These are phyloP conservation scores for Clanis bilineata DNA, from an alignment of 2,888 invertebrate genomes.

Conservation along the genomic window DNA sequence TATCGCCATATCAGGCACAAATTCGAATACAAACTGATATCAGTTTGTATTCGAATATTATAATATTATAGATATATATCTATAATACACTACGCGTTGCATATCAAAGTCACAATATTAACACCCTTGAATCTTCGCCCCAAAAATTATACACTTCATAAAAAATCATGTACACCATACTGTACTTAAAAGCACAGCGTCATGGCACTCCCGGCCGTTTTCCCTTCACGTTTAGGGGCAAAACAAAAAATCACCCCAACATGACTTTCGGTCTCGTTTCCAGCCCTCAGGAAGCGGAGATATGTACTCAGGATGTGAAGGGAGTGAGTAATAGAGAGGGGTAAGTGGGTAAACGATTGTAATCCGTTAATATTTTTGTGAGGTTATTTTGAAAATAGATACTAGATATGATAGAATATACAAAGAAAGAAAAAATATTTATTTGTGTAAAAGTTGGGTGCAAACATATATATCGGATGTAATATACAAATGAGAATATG, in stretches of 20 bases:
- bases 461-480: too few relatives aligned
- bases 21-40: too few relatives aligned
- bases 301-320: constrained; percentile 24
- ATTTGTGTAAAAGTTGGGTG: too few relatives aligned
- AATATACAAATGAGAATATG: too few relatives aligned
- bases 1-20: too few relatives aligned
- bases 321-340: not conserved
- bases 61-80: too few relatives aligned
- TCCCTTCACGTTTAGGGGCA: constrained; percentile 13
- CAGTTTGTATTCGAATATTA: too few relatives aligned
- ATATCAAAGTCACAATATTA: too few relatives aligned
- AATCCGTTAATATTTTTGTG: not conserved
- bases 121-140: not conserved
- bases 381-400: not conserved
- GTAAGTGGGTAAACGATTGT: not conserved
- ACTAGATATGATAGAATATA: not conserved
- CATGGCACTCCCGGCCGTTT: constrained; percentile 15
- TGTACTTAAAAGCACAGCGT: constrained; percentile 13
- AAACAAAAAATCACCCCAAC: constrained; percentile 21
- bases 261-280: constrained; percentile 25
- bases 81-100: too few relatives aligned
- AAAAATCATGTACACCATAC: constrained; percentile 9
- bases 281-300: constrained; percentile 21
- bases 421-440: too few relatives aligned
- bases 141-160: not conserved